Conservation (phyloP, 2,113 vertebrate species). For the Otolemur garnettii region DNA sequence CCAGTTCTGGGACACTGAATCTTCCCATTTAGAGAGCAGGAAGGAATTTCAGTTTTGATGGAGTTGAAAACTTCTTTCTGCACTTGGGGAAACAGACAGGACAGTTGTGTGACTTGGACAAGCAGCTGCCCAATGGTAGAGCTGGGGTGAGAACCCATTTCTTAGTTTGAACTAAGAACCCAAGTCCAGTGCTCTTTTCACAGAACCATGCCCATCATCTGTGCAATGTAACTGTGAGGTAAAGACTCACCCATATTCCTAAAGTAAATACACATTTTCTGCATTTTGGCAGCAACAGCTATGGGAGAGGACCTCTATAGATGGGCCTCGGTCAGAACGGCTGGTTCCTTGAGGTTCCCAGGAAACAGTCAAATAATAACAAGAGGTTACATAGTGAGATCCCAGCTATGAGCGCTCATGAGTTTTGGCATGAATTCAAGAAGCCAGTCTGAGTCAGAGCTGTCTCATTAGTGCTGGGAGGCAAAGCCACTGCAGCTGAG, state of each 20-base stretch:
- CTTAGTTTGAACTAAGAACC: background rate
- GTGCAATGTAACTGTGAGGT: background rate
- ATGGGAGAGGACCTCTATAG: background rate
- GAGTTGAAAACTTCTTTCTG: background rate
- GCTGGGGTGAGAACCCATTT: background rate
- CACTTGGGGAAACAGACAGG: background rate
- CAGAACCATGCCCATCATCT: background rate
- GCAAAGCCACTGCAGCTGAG: background rate
- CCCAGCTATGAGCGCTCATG: background rate
- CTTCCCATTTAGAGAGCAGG: background rate
- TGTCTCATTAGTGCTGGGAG: background rate
- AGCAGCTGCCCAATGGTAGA: background rate
- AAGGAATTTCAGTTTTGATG: background rate
- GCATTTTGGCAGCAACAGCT: background rate
- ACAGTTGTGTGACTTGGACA: background rate
- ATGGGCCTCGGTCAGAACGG: background rate
- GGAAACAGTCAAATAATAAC: background rate
- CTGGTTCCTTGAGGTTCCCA: background rate
- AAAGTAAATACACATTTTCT: background rate
- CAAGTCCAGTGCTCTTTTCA: background rate
- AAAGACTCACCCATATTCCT: background rate
- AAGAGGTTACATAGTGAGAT: background rate
- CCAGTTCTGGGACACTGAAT: background rate
- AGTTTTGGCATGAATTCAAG: slow-evolving; percentile 34
- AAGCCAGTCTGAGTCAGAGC: slow-evolving; percentile 51